Base-by-base conservation (phyloP, 1,140 invertebrate species). In the Globodera ellingtonae region DNA sequence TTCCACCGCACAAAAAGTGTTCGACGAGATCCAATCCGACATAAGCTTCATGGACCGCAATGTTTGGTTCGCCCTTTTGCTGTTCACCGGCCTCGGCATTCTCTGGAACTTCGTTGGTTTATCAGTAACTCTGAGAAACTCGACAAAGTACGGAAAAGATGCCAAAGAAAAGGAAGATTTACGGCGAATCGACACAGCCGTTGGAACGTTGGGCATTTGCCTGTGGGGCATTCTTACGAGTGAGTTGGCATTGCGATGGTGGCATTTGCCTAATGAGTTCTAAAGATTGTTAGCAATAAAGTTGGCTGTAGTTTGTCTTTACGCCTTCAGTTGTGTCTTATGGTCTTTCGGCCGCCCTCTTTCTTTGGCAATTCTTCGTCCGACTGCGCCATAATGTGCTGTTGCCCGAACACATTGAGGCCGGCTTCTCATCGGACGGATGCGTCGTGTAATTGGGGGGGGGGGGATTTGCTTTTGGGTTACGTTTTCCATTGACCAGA, bases 81-180 rank as follows among this genome's bases (percentile, higher is more conserved):
- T 84, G 21, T 82, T 79, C 44, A 84, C 69, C 69, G 80, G 70
- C 4, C 70, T 84, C n/a, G 83, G 83, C 52, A 35, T 84, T 24
- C 69, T 84, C 50, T 84, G 84, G 84, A 86, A 78, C 48, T 77
- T 85, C 62, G 76, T 86, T 18, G 83, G 79, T 3, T 44, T 85
- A 24, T 62, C 84, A 47, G 79, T 84, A 52, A 46, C 83, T 21
- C 48, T 84, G 15, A 56, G 74, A 44, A 84, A 85, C 52, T 56
- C 48, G 18, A 75, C 73, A 75, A 62, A 67, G n/a, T 77, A n/a
- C 69, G 69, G 69, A 50, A 35, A 35, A 35, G 46, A 77, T 76
- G 13, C 56, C 48, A 48, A 35, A 69, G 48, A 48, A 18, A 46
- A 67, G 10, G 47, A 46, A 50, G 47, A 21, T 70, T 6, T 9